Percentiles rank a stretch among this genome's conserved stretches.
Evolutionary conservation across 2,113 vertebrate species (phyloP).

Genomic region (Gymnarchus niloticus): DNA sequence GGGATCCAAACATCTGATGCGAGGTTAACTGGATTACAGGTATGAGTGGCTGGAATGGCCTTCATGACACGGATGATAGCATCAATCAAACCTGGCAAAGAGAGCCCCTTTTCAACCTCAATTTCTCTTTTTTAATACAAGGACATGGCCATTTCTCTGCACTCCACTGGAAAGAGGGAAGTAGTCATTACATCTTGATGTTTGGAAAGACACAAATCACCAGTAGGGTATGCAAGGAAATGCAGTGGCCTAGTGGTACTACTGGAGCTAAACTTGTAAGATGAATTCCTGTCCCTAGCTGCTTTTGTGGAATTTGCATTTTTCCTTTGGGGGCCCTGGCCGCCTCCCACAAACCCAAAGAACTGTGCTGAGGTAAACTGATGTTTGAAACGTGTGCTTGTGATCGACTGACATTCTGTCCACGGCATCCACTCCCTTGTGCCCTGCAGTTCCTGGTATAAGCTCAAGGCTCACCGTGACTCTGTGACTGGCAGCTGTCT

Average conservation of each 20-base stretch:
- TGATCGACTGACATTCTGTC: neutral
- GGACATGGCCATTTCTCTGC: neutral
- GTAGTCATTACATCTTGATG: neutral
- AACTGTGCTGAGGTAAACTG: too few species aligned
- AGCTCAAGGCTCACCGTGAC: neutral
- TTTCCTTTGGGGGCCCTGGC: neutral
- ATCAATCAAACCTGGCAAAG: conserved; percentile 13
- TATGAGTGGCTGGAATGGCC: neutral
- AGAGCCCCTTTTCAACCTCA: neutral
- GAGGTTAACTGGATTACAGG: conserved; percentile 21
- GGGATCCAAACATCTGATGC: neutral
- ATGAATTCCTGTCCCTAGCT: neutral
- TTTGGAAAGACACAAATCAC: neutral
- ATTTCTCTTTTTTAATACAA: conserved; percentile 8
- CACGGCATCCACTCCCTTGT: neutral
- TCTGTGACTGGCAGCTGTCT: neutral
- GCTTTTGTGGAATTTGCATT: neutral
- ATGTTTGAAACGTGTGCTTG: neutral
- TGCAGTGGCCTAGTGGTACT: neutral
- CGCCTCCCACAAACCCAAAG: neutral
- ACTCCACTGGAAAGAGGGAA: neutral
- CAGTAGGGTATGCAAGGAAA: neutral
- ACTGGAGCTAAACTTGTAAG: neutral
- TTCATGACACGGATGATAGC: neutral
- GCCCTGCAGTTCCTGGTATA: conserved; percentile 2